Conservation (phyloP, 2,888 invertebrate species). For the Miltochrista miniata region DNA sequence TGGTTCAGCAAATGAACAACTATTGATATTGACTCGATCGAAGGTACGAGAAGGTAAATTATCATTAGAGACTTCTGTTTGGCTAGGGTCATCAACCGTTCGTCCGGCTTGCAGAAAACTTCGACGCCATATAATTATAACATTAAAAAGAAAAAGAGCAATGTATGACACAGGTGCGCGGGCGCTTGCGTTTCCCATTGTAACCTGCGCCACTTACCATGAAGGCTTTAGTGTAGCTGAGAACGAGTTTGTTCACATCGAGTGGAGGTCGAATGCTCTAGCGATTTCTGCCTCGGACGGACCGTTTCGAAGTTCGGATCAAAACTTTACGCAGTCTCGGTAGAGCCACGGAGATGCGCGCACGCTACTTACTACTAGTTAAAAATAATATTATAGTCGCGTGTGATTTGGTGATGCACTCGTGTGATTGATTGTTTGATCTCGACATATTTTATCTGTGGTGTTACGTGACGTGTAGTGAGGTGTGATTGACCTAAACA, state of each 20-base stretch:
- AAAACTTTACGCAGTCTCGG: conserved; percentile 42
- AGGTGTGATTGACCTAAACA: conserved; percentile 52
- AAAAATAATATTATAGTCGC: conserved; percentile 30
- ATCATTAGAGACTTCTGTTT: conserved; percentile 37
- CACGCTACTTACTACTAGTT: conserved; percentile 35
- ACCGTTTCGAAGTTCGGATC: conserved; percentile 12
- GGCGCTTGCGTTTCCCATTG: conserved; percentile 71
- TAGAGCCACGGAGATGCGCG: conserved; percentile 39
- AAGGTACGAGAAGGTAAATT: conserved; percentile 37
- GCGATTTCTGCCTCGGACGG: conserved; percentile 6
- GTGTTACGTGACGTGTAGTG: conserved; percentile 46
- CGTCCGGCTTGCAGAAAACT: conserved; percentile 62
- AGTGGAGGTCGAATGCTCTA: conserved; percentile 1
- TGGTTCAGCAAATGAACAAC: conserved; percentile 32
- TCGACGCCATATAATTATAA: conserved; percentile 62
- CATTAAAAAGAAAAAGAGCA: conserved; percentile 59
- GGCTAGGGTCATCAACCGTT: conserved; percentile 67
- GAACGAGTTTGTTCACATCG: conserved; percentile 54
- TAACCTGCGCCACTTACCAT: conserved; percentile 55
- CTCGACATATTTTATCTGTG: conserved; percentile 35
- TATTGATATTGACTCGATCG: conserved; percentile 30
- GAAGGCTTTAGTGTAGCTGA: conserved; percentile 41
- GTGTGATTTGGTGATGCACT: conserved; percentile 43
- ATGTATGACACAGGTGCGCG: conserved; percentile 71
- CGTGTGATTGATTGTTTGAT: conserved; percentile 54